Conservation (phyloP, 2,113 vertebrate genomes). For the Varanus komodoensis region DNA sequence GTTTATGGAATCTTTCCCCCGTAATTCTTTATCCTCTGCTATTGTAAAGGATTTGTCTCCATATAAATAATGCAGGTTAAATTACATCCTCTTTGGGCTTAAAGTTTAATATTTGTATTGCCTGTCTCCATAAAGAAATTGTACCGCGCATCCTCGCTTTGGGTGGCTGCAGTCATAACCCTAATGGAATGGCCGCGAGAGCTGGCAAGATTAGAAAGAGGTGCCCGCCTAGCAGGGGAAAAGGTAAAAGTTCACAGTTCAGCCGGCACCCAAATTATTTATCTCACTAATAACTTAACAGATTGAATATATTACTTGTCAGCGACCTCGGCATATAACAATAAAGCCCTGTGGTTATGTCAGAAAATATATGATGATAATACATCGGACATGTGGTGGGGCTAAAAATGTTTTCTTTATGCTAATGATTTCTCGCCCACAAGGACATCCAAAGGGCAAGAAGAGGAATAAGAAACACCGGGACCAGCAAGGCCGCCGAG, state of each 20-base stretch:
- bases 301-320: conserved; percentile 85
- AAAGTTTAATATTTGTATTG: conserved; percentile 80
- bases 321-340: conserved; percentile 87
- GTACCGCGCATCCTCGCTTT: conserved; percentile 73
- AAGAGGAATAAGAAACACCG: conserved; percentile 8
- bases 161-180: conserved; percentile 78
- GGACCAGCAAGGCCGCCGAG: too few species aligned
- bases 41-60: conserved; percentile 75
- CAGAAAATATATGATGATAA: conserved; percentile 69
- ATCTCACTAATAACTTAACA: conserved; percentile 94
- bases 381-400: conserved; percentile 60
- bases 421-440: conserved; percentile 73
- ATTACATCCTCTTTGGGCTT: conserved; percentile 77
- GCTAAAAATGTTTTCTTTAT: conserved; percentile 78
- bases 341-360: conserved; percentile 67
- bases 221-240: conserved; percentile 82
- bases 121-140: conserved; percentile 81
- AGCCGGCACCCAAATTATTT: conserved; percentile 91
- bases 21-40: conserved; percentile 73
- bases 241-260: conserved; percentile 93
- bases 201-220: conserved; percentile 70
- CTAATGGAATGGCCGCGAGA: conserved; percentile 86
- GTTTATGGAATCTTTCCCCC: conserved; percentile 66
- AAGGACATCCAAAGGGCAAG: conserved; percentile 82
- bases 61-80: conserved; percentile 80